Evolutionary conservation across 2,113 vertebrate genomes (phyloP), one percentile per base, ranked within the genome.

Genomic region (Castor canadensis): DNA sequence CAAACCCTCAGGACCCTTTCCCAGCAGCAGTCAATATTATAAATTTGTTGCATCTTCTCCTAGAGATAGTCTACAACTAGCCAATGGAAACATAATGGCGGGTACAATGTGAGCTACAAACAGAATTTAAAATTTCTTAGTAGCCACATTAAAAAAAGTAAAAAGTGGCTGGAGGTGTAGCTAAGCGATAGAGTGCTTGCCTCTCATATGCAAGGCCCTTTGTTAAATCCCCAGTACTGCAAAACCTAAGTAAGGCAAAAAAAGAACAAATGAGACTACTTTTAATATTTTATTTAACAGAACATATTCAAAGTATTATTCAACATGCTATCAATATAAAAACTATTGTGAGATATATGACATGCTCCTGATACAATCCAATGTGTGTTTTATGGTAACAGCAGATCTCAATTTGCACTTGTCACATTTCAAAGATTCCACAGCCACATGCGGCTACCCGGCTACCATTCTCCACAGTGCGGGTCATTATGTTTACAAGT

Each of bases 221-320:
- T 28, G 43, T 52, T 75, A 30, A 77, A 26, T 75, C 40, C 3
- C 17, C 12, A 77, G 52, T 8, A 77, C 3, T 40, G 22, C 32
- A 47, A 60, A 72, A 60, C 1, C 22, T 20, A 84, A 93, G 24
- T 60, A 60, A 60, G 92, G 43, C 26, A 32, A 56, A 90, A 87
- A 91, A 87, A 22, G 71, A 80, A 84, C 24, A 64, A 7, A 11
- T 60, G 60, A 96, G 71, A 71, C 40, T 54, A 58, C 54, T 77
- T 85, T 94, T 82, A 75, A 45, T 62, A 80, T 54, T 87, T 64
- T 71, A 56, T 58, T 87, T 89, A 86, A 79, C 5, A 13, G 79
- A 79, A 67, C 56, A 43, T 58, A 71, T 83, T 91, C 26, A 64
- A 90, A 95, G 71, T 88, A 62, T 45, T 89, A 81, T 60, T 89